phyloP scores from a whole-genome alignment of 2,113 vertebrate genomes.

The Cebidichthys violaceus region DNA sequence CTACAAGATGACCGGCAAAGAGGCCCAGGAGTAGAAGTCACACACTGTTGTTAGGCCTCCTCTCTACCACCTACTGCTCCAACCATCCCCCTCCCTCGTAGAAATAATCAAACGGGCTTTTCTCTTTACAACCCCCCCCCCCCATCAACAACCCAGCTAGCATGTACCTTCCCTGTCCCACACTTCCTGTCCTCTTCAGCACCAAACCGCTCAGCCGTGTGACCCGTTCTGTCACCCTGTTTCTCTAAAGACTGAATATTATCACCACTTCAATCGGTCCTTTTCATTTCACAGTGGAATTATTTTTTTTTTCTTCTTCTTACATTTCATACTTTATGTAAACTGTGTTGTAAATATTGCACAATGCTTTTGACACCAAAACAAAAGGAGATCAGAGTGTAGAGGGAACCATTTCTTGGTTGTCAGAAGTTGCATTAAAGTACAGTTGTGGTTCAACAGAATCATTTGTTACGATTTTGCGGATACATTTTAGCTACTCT shows the following conservation, averaged over 20 bases:
- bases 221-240: conserved; percentile 3
- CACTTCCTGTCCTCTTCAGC: background rate
- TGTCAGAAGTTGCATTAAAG: conserved; percentile 1
- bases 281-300: conserved; percentile 59
- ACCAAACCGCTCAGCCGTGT: conserved; percentile 19
- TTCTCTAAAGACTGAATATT: conserved; percentile 46
- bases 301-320: background rate
- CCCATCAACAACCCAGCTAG: conserved; percentile 11
- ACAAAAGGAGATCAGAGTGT: conserved; percentile 22
- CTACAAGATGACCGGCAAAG: conserved; percentile 95
- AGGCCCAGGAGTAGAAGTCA: conserved; percentile 89
- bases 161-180: conserved; percentile 34
- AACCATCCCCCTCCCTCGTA: conserved; percentile 7
- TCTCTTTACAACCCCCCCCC: background rate
- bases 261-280: conserved; percentile 50
- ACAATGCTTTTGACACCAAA: conserved; percentile 50
- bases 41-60: background rate
- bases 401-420: conserved; percentile 26
- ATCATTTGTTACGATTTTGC: conserved; percentile 10
- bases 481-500: conserved; percentile 16
- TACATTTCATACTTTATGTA: conserved; percentile 50
- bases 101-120: conserved; percentile 35
- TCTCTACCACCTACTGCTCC: conserved; percentile 47
- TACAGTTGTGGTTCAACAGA: background rate
- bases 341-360: conserved; percentile 58